Conservation (phyloP, 1,140 invertebrate genomes). For the Bombus pascuorum region DNA sequence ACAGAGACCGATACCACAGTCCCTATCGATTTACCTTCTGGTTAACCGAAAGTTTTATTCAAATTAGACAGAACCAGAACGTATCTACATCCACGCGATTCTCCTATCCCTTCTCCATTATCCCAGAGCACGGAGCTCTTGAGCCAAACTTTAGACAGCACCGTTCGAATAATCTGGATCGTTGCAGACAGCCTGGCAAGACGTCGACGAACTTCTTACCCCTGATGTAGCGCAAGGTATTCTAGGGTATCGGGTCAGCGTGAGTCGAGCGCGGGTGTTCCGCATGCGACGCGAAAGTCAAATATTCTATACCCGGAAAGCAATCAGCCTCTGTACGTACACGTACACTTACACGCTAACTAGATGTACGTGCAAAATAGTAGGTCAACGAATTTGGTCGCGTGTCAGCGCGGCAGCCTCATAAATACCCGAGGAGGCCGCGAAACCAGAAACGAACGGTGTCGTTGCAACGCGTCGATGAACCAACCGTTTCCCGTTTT, state of each 20-base stretch:
- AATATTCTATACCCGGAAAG: conserved; percentile 27
- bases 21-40: not conserved
- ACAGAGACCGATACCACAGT: not conserved
- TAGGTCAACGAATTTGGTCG: conserved; percentile 54
- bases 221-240: not conserved
- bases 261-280: not conserved
- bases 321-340: conserved; percentile 21
- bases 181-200: not conserved
- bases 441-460: not conserved
- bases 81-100: not conserved
- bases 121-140: not conserved
- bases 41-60: not conserved
- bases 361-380: conserved; percentile 37
- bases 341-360: not conserved
- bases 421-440: conserved; percentile 35
- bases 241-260: conserved; percentile 25
- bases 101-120: not conserved
- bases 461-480: conserved; percentile 16
- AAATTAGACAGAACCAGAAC: not conserved
- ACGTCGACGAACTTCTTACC: not conserved
- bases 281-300: conserved; percentile 4
- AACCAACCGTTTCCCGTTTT: conserved; percentile 10
- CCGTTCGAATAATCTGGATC: not conserved
- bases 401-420: conserved; percentile 17
- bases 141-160: not conserved